A percentile compares a stretch with the other conserved stretches of the same genome.
These are phyloP conservation scores for Parazoanthus swiftii DNA, from an alignment of 92 coral and sea anemone genomes.

Conservation along the genomic window DNA sequence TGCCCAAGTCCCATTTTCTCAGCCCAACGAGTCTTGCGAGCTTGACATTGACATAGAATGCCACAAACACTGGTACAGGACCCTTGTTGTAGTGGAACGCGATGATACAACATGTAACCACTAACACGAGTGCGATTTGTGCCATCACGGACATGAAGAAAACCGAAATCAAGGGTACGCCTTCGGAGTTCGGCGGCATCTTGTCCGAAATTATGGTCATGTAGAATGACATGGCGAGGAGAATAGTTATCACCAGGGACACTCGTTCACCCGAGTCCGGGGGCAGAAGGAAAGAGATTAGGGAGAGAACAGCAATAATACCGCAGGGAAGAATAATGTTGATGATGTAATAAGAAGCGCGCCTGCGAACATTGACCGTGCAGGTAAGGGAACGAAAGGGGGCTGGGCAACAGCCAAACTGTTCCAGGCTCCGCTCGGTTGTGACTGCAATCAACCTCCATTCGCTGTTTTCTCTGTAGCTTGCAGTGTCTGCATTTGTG, in stretches of 20 bases:
- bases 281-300: not conserved
- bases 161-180: not conserved
- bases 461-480: too few relatives aligned
- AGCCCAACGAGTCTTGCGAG: conserved; percentile 14
- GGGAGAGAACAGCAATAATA: not conserved
- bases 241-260: conserved; percentile 8
- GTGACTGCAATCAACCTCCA: too few relatives aligned
- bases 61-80: not conserved
- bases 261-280: conserved; percentile 28
- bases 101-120: not conserved
- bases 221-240: conserved; percentile 7
- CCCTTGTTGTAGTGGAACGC: not conserved
- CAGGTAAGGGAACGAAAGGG: too few relatives aligned
- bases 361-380: not conserved
- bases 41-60: not conserved
- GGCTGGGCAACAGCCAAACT: too few relatives aligned
- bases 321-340: conserved; percentile 14
- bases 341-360: conserved; percentile 1
- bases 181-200: conserved; percentile 11
- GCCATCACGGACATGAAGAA: not conserved
- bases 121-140: not conserved
- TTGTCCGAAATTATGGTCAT: conserved; percentile 8
- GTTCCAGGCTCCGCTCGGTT: too few relatives aligned
- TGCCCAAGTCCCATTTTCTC: not conserved
- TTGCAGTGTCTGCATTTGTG: too few relatives aligned